Base-by-base conservation (phyloP, 2,888 invertebrate species). In the Drosophila greeni region DNA sequence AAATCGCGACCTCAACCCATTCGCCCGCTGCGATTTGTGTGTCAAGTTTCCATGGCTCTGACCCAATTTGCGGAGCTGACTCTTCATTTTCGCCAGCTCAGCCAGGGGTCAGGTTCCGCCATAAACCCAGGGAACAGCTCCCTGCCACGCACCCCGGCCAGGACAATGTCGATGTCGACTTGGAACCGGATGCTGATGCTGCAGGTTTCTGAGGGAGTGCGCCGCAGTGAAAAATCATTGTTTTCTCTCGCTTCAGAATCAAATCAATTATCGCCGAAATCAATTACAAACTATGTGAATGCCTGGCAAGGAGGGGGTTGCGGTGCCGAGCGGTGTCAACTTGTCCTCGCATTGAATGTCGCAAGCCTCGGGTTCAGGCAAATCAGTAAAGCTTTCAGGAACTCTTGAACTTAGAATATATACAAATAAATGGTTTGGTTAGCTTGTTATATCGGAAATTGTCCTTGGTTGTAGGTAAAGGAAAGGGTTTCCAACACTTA, bases 231-330 rank as follows among this genome's bases (percentile, higher is more conserved):
- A 74, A 76, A 77, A 80, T 72, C 76, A 74, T 76, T 79, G 73
- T 64, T 82, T 82, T 82, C 34, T 20, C 37, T 60, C 34, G 65
- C 34, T 60, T 51, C 51, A 66, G 61, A 76, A 75, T 71, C 75
- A 76, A 79, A 82, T 79, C 81, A 82, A 80, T 82, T 79, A 82
- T 75, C 71, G 73, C 68, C 70, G 74, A 80, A 78, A 78, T 82
- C 76, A 78, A 82, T 78, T 79, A 79, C 70, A 20, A 61, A 40
- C 49, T 43, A 64, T 45, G 49, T 65, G 70, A 74, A 31, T 29
- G 45, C 45, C 31, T 20, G 29, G 18, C 62, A 57, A 29, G 54
- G 56, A 39, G 29, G 14, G 14, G 39, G 20, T 12, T 40, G 23
- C 23, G 40, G 5, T 14, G 18, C 5, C 14, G 12, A 14, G 29